Evolutionary conservation across 2,113 vertebrate genomes (phyloP), one percentile per base, ranked within the genome.

Genomic region (Trematomus loennbergii): DNA sequence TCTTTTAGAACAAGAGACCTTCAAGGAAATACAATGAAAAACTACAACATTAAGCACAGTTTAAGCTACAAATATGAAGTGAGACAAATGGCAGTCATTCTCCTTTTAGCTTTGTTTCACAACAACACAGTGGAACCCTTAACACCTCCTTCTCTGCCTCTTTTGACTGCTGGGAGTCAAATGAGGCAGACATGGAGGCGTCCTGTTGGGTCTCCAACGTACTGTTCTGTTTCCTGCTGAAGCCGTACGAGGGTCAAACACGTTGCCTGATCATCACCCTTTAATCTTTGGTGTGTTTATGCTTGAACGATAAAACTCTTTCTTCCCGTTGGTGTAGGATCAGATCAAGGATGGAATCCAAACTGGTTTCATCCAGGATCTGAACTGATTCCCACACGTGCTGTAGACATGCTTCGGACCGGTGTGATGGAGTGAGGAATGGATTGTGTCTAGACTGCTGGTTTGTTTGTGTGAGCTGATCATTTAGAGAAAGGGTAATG

Each of bases 401-500:
- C 15, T 45, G 45, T 0, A 65, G 18, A 55, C 16, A 20, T 40
- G 18, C 9, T 12, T 45, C 25, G n/a, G 22, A 29, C 1, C 15
- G 9, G 18, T 52, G 12, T 46, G 10, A 0, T 22, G 45, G 16
- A 18, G 55, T 11, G 22, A 66, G 12, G 18, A n/a, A 0, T 2
- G 9, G 12, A 15, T n/a, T 18, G 33, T 68, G 83, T 65, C 18
- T 72, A 43, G 33, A 77, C 77, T 59, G 77, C 15, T 63, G 43
- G 36, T 66, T 22, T 82, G 55, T 46, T 15, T 52, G 73, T 4
- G 11, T 45, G 33, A 75, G 52, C 20, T 48, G 43, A 18, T 60
- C 15, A 69, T 76, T 81, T 17, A 1, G 53, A 73, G 40, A 61
- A 80, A 90, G 79, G 11, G 45, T 18, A 67, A 81, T 86, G 78